A percentile compares a stretch with the other conserved stretches of the same genome.
Conservation (phyloP, 64 coral and sea anemone species). For the Anthopleura sola region DNA sequence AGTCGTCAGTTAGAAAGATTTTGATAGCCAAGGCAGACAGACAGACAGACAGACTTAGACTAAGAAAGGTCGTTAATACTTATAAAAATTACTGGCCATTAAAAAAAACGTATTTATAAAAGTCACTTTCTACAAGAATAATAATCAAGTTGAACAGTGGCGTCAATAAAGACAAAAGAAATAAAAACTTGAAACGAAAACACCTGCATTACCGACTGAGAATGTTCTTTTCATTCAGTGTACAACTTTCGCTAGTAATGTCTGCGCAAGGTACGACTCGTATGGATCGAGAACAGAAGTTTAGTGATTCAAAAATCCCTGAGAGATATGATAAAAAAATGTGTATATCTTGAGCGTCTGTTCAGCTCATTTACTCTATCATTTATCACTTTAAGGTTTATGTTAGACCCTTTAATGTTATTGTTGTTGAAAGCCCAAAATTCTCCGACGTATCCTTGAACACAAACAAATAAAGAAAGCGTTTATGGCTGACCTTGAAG, state of each 20-base stretch:
- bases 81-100: not conserved
- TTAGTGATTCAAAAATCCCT: not conserved
- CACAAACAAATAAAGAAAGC: not conserved
- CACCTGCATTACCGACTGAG: too few relatives aligned
- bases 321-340: not conserved
- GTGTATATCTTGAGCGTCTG: not conserved
- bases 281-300: not conserved
- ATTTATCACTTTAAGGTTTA: constrained; percentile 2
- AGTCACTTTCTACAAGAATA: too few relatives aligned
- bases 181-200: too few relatives aligned
- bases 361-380: not conserved
- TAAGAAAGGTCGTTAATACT: not conserved
- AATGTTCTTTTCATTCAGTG: too few relatives aligned
- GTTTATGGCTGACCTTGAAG: constrained; percentile 1
- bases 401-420: constrained; percentile 1
- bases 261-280: not conserved
- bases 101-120: not conserved
- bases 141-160: too few relatives aligned
- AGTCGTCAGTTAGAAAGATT: not conserved
- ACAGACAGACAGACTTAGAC: not conserved
- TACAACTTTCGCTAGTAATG: too few relatives aligned
- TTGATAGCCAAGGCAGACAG: not conserved
- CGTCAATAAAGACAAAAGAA: too few relatives aligned
- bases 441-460: not conserved
- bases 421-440: constrained; percentile 5